These are phyloP conservation scores for Ifrita kowaldi DNA, from an alignment of 2,113 vertebrate genomes.

Conservation along the genomic window DNA sequence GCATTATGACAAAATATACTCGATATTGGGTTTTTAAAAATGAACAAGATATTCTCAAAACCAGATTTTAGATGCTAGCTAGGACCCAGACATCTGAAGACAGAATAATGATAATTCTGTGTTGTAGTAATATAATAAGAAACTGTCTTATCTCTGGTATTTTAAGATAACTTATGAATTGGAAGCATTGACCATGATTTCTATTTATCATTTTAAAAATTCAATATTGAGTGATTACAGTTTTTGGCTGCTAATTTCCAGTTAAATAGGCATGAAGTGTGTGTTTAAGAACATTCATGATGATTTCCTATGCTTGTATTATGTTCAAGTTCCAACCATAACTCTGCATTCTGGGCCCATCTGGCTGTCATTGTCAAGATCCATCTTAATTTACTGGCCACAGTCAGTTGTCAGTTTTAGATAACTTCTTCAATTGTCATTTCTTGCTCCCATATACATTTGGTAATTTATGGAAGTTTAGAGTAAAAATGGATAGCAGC, in stretches of 20 bases:
- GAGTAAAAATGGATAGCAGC: constrained; percentile 12
- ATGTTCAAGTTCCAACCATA: constrained; percentile 40
- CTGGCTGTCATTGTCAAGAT: constrained; percentile 39
- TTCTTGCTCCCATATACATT: neutral
- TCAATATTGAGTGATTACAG: neutral
- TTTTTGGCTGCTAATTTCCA: constrained; percentile 28
- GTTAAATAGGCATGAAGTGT: constrained; percentile 38
- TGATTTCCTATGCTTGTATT: constrained; percentile 66
- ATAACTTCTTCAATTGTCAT: constrained; percentile 35
- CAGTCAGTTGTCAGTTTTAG: constrained; percentile 46
- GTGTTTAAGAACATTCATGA: constrained; percentile 38
- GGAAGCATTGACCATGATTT: neutral
- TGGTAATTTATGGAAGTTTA: constrained; percentile 56
- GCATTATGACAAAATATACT: neutral
- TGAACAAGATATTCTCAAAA: constrained; percentile 11
- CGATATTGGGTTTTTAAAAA: neutral
- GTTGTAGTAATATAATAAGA: neutral
- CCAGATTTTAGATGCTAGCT: neutral
- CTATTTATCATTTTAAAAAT: neutral
- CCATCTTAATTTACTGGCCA: constrained; percentile 59
- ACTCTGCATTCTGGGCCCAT: constrained; percentile 31
- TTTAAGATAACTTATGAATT: constrained; percentile 20
- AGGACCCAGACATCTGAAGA: neutral
- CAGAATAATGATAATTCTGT: neutral
- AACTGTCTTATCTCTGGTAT: neutral